These are phyloP conservation scores for Aproaerema taeniolella DNA, from an alignment of 2,888 invertebrate genomes.

Conservation along the genomic window DNA sequence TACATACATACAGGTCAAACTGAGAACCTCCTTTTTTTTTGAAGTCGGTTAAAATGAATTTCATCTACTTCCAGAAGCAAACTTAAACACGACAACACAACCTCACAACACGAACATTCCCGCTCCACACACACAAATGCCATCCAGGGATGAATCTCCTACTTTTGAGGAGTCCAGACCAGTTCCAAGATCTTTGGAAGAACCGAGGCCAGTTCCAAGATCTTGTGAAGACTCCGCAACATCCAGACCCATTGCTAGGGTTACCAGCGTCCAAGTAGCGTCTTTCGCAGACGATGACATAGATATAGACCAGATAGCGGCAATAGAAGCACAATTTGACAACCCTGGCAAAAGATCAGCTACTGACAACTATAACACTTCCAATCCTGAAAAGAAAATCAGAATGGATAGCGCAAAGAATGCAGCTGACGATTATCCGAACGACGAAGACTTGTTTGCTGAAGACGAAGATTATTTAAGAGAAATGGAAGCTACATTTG, in stretches of 20 bases:
- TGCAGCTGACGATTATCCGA: conserved; percentile 52
- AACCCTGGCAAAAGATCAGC: conserved; percentile 5
- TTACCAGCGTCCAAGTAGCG: conserved; percentile 39
- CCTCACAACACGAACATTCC: conserved; percentile 40
- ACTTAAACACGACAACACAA: conserved; percentile 30
- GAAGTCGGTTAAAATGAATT: no score
- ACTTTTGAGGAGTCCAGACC: conserved; percentile 2
- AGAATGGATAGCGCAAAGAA: conserved; percentile 35
- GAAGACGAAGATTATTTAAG: conserved; percentile 57
- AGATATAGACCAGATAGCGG: conserved; percentile 52
- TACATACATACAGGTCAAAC: no score
- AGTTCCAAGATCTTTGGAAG: no score
- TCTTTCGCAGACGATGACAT: conserved; percentile 49
- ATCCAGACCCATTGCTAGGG: conserved; percentile 24
- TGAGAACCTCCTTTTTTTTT: no score
- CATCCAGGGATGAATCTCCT: conserved; percentile 19
- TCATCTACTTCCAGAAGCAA: conserved; percentile 35
- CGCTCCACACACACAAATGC: conserved; percentile 38
- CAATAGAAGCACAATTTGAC: conserved; percentile 47
- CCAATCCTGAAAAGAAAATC: conserved; percentile 46
- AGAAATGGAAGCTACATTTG: conserved; percentile 49
- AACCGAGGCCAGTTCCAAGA: no score
- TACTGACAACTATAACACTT: conserved; percentile 19
- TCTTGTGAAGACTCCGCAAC: conserved; percentile 26
- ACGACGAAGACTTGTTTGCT: conserved; percentile 43